Evolutionary conservation across 2,797 vertebrate species (phyloP).

Genomic region (Selene dorsalis): DNA sequence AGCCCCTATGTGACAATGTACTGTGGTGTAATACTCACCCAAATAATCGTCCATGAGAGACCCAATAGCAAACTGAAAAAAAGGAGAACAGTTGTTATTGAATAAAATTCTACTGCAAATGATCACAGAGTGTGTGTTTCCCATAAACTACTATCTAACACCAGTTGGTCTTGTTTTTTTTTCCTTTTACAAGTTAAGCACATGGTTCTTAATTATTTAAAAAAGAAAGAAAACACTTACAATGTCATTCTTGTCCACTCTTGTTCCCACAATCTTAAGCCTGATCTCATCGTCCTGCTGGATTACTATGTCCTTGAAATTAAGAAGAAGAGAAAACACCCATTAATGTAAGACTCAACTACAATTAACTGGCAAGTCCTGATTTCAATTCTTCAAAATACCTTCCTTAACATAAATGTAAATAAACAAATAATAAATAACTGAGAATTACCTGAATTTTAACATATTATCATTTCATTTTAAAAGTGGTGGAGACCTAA

Average conservation of each 20-base stretch:
- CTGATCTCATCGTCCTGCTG: slow-evolving; percentile 96
- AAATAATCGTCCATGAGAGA: slow-evolving; percentile 97
- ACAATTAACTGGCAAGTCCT: neutral
- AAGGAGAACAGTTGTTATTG: slow-evolving; percentile 13
- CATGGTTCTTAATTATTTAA: neutral
- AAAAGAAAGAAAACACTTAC: slow-evolving; percentile 78
- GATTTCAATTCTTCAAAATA: neutral
- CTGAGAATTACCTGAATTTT: neutral
- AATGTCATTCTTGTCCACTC: slow-evolving; percentile 96
- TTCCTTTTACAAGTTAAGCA: neutral
- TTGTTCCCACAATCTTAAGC: slow-evolving; percentile 94
- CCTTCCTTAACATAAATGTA: neutral
- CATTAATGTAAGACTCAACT: neutral
- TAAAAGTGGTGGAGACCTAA: neutral
- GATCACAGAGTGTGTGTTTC: neutral
- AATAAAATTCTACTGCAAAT: neutral
- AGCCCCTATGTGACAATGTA: neutral
- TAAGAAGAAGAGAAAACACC: slow-evolving; percentile 4
- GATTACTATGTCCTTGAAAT: slow-evolving; percentile 91
- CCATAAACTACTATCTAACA: neutral
- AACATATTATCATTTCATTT: neutral
- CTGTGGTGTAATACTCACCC: slow-evolving; percentile 82
- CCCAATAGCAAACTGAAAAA: slow-evolving; percentile 93
- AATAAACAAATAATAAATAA: no score
- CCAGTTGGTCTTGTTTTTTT: neutral